phyloP scores from a whole-genome alignment of 1,140 invertebrate genomes.

The Drosophila pruinosa region DNA sequence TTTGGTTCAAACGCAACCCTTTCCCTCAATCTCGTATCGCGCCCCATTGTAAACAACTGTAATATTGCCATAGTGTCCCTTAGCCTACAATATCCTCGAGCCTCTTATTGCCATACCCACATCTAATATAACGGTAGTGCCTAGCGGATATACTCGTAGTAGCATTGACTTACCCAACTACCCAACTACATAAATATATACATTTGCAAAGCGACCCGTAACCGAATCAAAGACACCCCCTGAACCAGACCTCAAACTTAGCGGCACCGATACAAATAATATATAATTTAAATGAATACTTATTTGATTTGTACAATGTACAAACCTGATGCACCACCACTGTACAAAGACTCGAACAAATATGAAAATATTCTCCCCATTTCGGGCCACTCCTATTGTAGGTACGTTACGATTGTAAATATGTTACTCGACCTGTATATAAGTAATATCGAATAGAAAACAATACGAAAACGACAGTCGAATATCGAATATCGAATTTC shows the following conservation, averaged over 20 bases:
- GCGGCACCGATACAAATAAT: slow-evolving; percentile 42
- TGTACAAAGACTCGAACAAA: slow-evolving; percentile 33
- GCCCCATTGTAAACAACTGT: background rate
- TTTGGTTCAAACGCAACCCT: slow-evolving; percentile 45
- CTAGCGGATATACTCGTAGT: slow-evolving; percentile 10
- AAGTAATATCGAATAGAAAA: slow-evolving; percentile 20
- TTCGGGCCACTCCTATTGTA: no score
- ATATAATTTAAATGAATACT: slow-evolving; percentile 21
- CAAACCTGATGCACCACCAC: slow-evolving; percentile 31
- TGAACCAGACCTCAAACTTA: slow-evolving; percentile 22
- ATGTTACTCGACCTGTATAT: slow-evolving; percentile 55
- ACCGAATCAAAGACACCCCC: slow-evolving; percentile 3
- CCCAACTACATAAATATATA: slow-evolving; percentile 28
- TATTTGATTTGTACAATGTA: background rate
- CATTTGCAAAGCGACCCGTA: slow-evolving; percentile 25
- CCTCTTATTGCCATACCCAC: background rate
- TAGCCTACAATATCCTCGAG: background rate
- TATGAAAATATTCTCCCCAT: slow-evolving; percentile 28
- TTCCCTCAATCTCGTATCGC: background rate
- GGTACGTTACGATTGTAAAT: slow-evolving; percentile 41
- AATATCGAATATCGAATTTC: no score
- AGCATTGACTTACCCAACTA: background rate
- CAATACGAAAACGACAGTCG: slow-evolving; percentile 52
- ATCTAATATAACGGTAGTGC: background rate
- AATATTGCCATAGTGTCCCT: slow-evolving; percentile 6